Base-by-base conservation (phyloP, 53 echinoderm and acorn worm species). In the Patiria pectinifera region DNA sequence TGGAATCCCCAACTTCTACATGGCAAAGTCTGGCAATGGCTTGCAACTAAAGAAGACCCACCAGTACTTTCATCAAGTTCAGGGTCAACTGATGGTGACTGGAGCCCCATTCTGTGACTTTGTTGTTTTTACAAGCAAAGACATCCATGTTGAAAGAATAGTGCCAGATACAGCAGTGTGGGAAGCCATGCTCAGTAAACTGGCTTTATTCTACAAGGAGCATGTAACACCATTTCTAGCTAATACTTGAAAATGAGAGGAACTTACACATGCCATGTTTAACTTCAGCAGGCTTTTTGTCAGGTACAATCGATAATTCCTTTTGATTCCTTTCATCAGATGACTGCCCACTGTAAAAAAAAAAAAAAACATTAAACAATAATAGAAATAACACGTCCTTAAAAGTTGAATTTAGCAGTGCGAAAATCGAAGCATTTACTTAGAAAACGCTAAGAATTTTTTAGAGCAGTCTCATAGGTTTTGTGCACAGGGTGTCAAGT, bases 51-150 rank as follows among this genome's bases (percentile, higher is more conserved):
- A 86, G 44, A 23, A 19, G 70, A 86, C 16, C 2, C 86, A 86
- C 26, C 45, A 69, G 18, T 70, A 86, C 71, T 86, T 46, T 19
- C 18, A 70, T 48, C 86, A 86, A 86, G 86, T 86, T 10, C 86
- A 86, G 59, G 86, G 86, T 11, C 86, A 86, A 86, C 44, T 86
- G 35, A 86, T 86, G 86, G 49, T 86, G 21, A 86, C 86, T 69
- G 86, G 86, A 21, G 70, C 46, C 2, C 70, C 70, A 46, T 86
- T 86, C n/a, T 86, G 86, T 86, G 86, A 86, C 46, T 70, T 86
- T 86, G 86, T 69, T 8, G 43, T 86, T 71, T 86, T 22, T 24
- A 86, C 86, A 63, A 69, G 72, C 16, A 86, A 86, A 25, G 86
- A 86, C 70, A 16, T 86, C 21, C 48, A 86, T 11, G 25, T 69